Percentiles rank a stretch among this genome's conserved stretches.
Conservation (phyloP, 2,797 vertebrate species). For the Gymnopithys bicolor region DNA sequence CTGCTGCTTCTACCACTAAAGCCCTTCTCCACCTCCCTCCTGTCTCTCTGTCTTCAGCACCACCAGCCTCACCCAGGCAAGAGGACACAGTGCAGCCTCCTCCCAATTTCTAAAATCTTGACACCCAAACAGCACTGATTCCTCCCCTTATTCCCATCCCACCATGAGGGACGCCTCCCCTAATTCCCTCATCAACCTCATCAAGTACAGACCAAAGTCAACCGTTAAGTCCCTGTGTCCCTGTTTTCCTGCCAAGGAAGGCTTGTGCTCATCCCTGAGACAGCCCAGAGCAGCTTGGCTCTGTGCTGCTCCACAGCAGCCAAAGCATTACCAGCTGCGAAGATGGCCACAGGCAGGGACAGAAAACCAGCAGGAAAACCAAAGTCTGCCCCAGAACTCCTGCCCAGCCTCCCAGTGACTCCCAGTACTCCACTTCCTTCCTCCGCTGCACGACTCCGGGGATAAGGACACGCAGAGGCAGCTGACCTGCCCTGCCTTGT, state of each 20-base stretch:
- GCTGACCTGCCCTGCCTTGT: not conserved
- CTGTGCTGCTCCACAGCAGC: not conserved
- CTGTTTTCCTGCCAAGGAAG: not conserved
- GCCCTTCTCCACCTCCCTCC: not conserved
- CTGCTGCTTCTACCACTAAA: not conserved
- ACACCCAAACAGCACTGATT: not conserved
- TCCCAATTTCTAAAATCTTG: not conserved
- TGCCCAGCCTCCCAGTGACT: not conserved
- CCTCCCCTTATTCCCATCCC: not conserved
- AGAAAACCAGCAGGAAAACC: constrained; percentile 45
- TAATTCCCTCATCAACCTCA: not conserved
- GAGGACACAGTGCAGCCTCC: not conserved
- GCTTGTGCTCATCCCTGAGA: not conserved
- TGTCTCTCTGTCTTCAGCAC: not conserved
- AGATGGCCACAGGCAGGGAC: not conserved
- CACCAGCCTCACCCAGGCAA: not conserved
- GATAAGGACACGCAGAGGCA: not conserved
- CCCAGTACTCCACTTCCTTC: constrained; percentile 28
- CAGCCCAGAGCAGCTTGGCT: not conserved
- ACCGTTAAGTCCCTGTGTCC: rapidly evolving
- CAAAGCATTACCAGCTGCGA: not conserved
- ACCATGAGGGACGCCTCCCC: not conserved
- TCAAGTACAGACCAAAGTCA: not conserved
- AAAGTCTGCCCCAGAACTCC: not conserved
- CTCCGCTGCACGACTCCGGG: not conserved